Evolutionary conservation across 2,888 invertebrate genomes (phyloP), one percentile per base, ranked within the genome.

Genomic region (Polydesmus complanatus): DNA sequence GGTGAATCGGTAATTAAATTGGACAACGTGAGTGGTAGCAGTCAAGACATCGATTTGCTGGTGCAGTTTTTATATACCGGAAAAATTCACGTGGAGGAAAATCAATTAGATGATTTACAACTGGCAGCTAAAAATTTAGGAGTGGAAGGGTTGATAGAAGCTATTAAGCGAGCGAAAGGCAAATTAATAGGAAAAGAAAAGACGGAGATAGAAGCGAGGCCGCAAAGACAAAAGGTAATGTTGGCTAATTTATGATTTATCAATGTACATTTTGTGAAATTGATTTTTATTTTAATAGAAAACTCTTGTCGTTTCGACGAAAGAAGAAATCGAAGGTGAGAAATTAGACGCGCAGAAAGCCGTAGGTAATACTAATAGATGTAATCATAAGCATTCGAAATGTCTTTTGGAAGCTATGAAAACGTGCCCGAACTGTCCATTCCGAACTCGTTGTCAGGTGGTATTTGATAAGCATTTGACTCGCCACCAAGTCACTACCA

Each of bases 41-140:
- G 18, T 19, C 27, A 51, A 21, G 58, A 58, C 22, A 27, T 58
- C 23, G 19, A 51, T 27, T 23, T 52, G 51, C 52, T 58, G 21
- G 3, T 58, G 21, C 52, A 58, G 53, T 58, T 58, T 50, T 21
- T 58, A 27, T 58, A 58, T 37, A 58, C 27, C 26, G 58, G 58
- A 22, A 25, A 27, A 2, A 53, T 58, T 22, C 21, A 27, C 2
- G 19, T 58, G 26, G 48, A 26, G 19, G 58, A 58, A 37, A 50
- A 51, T n/a, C 25, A 50, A 11, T 27, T 58, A 23, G 53, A 53
- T 23, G 52, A 37, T 47, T n/a, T 58, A 26, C 51, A 21, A 23
- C 19, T 49, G 3, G 51, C 53, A 5, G 58, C 58, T 11, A 27
- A 53, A 27, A 52, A 52, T 23, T 27, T 58, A 18, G 58, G 58